These are phyloP conservation scores for Bovichtus variegatus DNA, from an alignment of 2,797 vertebrate genomes.

Conservation along the genomic window DNA sequence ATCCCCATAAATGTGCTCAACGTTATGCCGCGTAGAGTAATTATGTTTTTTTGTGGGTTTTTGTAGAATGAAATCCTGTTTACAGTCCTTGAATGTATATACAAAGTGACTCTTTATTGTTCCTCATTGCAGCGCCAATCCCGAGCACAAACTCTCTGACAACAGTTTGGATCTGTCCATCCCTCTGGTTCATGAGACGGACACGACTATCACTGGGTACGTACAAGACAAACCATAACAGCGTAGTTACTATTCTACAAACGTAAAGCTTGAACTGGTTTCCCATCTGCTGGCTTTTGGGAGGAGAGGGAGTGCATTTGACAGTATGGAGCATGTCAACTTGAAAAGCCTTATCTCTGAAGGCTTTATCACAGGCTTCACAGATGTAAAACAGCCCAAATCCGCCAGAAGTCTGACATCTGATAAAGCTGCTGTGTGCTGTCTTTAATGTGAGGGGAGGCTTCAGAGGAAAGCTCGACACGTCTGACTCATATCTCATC, in stretches of 20 bases:
- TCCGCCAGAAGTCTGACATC: constrained; percentile 64
- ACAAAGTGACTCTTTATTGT: neutral
- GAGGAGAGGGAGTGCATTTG: constrained; percentile 50
- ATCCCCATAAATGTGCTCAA: neutral
- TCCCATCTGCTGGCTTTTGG: constrained; percentile 40
- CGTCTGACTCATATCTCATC: constrained; percentile 51
- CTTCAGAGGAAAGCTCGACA: constrained; percentile 49
- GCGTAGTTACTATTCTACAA: neutral
- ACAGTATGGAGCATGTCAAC: constrained; percentile 67
- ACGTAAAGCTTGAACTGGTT: constrained; percentile 19
- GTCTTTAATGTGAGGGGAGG: constrained; percentile 63
- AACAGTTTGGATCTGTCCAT: constrained; percentile 90
- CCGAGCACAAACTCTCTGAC: constrained; percentile 91
- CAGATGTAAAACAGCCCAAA: constrained; percentile 73
- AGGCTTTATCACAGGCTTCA: constrained; percentile 72
- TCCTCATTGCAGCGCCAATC: constrained; percentile 88
- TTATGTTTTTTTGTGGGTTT: constrained; percentile 1
- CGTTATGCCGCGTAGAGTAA: neutral
- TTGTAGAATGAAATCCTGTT: neutral
- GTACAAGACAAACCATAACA: constrained; percentile 7
- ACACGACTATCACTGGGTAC: constrained; percentile 95
- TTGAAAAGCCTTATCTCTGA: constrained; percentile 77
- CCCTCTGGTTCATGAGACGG: constrained; percentile 94
- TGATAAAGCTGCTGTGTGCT: constrained; percentile 72
- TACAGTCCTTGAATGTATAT: neutral